Evolutionary conservation across 2,888 invertebrate genomes (phyloP).

Genomic region (Amorpha juglandis): DNA sequence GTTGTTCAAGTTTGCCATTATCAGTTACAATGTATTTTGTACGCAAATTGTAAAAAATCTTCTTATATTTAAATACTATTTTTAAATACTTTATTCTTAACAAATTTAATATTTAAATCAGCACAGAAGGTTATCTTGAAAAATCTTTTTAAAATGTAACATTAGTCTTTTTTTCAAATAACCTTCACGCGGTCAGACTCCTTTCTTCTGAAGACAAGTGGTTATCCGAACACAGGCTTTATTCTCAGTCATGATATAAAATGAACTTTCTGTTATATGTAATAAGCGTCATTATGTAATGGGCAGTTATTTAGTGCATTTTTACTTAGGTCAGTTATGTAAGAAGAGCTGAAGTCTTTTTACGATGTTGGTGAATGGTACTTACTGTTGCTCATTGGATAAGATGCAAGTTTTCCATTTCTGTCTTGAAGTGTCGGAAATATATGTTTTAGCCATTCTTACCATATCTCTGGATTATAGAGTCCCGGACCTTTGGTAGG

Average conservation of each 20-base stretch:
- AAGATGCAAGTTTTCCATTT: not conserved
- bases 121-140: not conserved
- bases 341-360: constrained; percentile 55
- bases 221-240: constrained; percentile 53
- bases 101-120: constrained; percentile 1
- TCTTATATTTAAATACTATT: not conserved
- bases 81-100: not conserved
- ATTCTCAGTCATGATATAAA: constrained; percentile 38
- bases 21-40: not conserved
- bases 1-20: not conserved
- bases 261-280: constrained; percentile 30
- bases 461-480: too few relatives aligned
- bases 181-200: constrained; percentile 53
- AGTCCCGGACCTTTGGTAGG: too few relatives aligned
- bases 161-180: constrained; percentile 60
- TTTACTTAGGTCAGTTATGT: constrained; percentile 57
- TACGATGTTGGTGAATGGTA: constrained; percentile 44
- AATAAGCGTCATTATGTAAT: constrained; percentile 31
- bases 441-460: not conserved
- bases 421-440: not conserved
- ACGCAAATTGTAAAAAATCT: not conserved
- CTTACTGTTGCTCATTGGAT: constrained; percentile 33
- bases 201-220: constrained; percentile 59
- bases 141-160: not conserved
- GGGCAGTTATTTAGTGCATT: constrained; percentile 40